These are phyloP conservation scores for Loxodonta africana DNA, from an alignment of 2,113 vertebrate species.

Conservation along the genomic window DNA sequence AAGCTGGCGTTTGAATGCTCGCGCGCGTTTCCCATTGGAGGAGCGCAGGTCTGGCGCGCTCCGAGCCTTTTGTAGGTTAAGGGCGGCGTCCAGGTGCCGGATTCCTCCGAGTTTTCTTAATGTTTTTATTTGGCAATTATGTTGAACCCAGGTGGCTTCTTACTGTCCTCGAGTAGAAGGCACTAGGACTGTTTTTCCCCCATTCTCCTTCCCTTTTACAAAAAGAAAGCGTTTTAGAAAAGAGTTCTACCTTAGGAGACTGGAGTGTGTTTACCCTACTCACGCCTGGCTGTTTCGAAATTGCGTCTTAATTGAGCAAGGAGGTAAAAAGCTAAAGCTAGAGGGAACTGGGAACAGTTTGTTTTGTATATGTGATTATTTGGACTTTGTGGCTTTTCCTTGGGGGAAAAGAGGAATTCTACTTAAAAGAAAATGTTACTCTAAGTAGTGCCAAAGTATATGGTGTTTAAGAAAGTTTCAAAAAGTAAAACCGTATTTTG, in stretches of 20 bases:
- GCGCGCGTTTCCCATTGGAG: constrained; percentile 50
- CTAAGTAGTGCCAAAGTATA: neutral
- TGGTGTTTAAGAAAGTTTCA: neutral
- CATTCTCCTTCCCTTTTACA: neutral
- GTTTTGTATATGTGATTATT: neutral
- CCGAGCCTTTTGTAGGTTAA: accelerated
- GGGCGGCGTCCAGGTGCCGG: neutral
- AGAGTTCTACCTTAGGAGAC: neutral
- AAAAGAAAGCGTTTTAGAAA: neutral
- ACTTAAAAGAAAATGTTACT: constrained; percentile 4
- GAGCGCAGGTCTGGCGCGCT: neutral
- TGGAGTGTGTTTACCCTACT: neutral
- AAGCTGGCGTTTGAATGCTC: constrained; percentile 33
- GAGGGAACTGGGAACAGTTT: neutral
- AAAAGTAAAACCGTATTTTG: constrained; percentile 30
- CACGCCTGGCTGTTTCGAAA: neutral
- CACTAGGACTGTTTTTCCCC: neutral
- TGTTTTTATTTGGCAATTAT: neutral
- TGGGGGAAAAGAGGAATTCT: neutral
- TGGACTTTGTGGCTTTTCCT: neutral
- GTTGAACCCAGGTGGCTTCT: neutral
- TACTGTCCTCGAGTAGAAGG: neutral
- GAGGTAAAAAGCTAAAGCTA: neutral
- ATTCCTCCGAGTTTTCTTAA: neutral
- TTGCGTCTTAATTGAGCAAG: neutral